These are phyloP conservation scores for Sycophila texana DNA, from an alignment of 2,888 invertebrate genomes.

Conservation along the genomic window DNA sequence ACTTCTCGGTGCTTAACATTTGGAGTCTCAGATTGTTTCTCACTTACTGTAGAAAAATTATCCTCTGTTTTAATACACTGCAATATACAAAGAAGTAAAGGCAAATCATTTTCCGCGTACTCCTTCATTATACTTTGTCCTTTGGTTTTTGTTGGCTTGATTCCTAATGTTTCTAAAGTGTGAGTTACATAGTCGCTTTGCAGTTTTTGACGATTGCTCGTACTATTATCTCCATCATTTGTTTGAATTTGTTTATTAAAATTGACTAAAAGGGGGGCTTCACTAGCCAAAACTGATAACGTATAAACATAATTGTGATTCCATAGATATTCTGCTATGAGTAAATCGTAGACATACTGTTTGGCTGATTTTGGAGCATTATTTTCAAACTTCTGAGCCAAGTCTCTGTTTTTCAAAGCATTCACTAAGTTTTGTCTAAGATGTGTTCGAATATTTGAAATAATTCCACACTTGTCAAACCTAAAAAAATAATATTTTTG, in stretches of 20 bases:
- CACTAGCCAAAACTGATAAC: slow-evolving; percentile 72
- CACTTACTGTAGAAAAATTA: slow-evolving; percentile 24
- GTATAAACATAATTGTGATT: slow-evolving; percentile 72
- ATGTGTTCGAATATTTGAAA: slow-evolving; percentile 72
- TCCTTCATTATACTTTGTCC: slow-evolving; percentile 67
- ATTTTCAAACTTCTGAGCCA: slow-evolving; percentile 61
- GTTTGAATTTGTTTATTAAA: slow-evolving; percentile 64
- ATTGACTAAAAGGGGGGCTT: slow-evolving; percentile 71
- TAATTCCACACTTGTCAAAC: slow-evolving; percentile 73
- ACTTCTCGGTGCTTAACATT: slow-evolving; percentile 46
- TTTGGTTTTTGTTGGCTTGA: slow-evolving; percentile 63
- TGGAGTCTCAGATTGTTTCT: slow-evolving; percentile 17
- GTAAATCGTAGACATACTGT: slow-evolving; percentile 72
- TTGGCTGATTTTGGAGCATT: slow-evolving; percentile 68
- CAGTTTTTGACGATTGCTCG: slow-evolving; percentile 63
- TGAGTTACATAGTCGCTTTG: slow-evolving; percentile 70
- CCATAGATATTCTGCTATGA: slow-evolving; percentile 72
- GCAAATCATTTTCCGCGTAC: slow-evolving; percentile 65
- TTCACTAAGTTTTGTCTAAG: slow-evolving; percentile 72
- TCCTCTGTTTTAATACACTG: slow-evolving; percentile 60
- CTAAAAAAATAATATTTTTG: slow-evolving; percentile 59
- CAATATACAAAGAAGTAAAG: slow-evolving; percentile 70
- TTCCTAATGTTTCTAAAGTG: slow-evolving; percentile 70
- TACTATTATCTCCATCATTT: slow-evolving; percentile 39
- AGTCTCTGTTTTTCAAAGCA: slow-evolving; percentile 69